Evolutionary conservation across 2,888 invertebrate genomes (phyloP).

Genomic region (Zaprionus bogoriensis): DNA sequence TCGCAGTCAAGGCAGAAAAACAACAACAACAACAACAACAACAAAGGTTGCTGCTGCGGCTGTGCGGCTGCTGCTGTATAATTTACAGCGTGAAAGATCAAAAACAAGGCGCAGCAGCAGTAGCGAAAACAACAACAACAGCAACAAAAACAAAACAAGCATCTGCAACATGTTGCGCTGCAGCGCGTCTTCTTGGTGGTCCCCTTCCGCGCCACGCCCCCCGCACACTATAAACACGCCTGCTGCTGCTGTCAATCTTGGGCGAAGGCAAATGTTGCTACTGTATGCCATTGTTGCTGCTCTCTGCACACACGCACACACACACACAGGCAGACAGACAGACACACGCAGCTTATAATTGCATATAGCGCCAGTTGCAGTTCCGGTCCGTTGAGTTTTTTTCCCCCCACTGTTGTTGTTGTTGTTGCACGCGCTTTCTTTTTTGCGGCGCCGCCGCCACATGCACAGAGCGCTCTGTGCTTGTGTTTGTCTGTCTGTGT

Average conservation of each 20-base stretch:
- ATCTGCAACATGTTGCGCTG: too few species aligned
- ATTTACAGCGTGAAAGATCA: constrained; percentile 59
- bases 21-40: constrained; percentile 25
- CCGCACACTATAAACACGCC: constrained; percentile 37
- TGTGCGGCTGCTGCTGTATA: constrained; percentile 35
- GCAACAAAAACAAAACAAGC: constrained; percentile 48
- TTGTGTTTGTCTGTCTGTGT: constrained; percentile 12
- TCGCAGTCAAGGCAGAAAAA: constrained; percentile 15
- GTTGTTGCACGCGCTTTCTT: constrained; percentile 75
- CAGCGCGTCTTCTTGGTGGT: constrained; percentile 57
- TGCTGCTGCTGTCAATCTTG: constrained; percentile 67
- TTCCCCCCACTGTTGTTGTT: constrained; percentile 32
- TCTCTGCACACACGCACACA: constrained; percentile 5
- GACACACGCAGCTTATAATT: constrained; percentile 53
- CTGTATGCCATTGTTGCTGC: constrained; percentile 57
- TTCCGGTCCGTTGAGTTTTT: constrained; percentile 77
- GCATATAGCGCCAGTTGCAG: constrained; percentile 80
- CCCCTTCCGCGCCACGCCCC: constrained; percentile 19
- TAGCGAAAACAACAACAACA: constrained; percentile 11
- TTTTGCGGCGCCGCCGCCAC: constrained; percentile 69
- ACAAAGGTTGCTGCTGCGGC: constrained; percentile 7
- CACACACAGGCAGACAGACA: not conserved
- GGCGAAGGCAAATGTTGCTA: constrained; percentile 74
- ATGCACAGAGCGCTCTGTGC: constrained; percentile 11
- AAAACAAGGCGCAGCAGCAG: constrained; percentile 34